Base-by-base conservation (phyloP, 2,113 vertebrate species). In the Pluvialis apricaria region DNA sequence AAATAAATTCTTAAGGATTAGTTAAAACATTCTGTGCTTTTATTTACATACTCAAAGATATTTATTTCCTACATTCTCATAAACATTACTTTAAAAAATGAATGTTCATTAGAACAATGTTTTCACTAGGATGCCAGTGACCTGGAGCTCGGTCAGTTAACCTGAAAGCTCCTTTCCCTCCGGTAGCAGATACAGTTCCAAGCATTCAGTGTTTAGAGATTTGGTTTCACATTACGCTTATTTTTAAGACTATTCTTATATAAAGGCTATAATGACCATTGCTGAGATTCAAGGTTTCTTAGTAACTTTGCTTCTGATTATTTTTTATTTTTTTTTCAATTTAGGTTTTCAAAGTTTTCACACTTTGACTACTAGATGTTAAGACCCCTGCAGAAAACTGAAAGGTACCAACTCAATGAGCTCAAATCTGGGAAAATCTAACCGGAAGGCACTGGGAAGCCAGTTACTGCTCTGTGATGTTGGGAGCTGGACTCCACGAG, bases 11-110 rank as follows among this genome's bases (percentile, higher is more conserved):
- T 75, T 84, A 68, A 64, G 80, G 44, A 88, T 86, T 90, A 92
- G 47, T 92, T 81, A 95, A 94, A 93, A 84, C 31, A 93, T 32
- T 88, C 68, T 93, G 55, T 86, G 64, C 69, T 96, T 96, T 93
- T 90, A 93, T 95, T 92, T 90, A 90, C 79, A 76, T 84, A 91
- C 40, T 88, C 40, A 5, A 77, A 82, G 58, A 51, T 76, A 92
- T 58, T 96, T 92, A 91, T 95, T 90, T 94, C 85, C 58, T 82
- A 82, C 25, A 40, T 58, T 85, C 45, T 62, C 73, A 90, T 93
- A 95, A 94, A 90, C 49, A 95, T 77, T 25, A 90, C 17, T 88
- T 65, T 12, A 76, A 92, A 94, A 90, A 60, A 65, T 4, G 26
- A 80, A 86, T 58, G 58, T 54, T 85, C 19, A 3, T 82, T 76